Evolutionary conservation across 2,888 invertebrate genomes (phyloP), one percentile per base, ranked within the genome.

Genomic region (Eupithecia abbreviata): DNA sequence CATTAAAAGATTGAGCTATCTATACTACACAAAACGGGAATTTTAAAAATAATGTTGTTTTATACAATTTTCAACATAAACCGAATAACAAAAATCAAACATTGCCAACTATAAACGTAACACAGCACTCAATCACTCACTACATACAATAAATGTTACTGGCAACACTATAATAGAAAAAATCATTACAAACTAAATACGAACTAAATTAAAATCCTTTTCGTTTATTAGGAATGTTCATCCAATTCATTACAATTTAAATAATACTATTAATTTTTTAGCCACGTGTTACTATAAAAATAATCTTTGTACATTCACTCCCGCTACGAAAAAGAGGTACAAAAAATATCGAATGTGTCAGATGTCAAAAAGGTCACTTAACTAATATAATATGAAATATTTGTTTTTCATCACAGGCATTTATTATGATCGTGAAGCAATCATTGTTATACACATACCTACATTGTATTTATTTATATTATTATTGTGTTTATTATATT

Each of bases 71-170:
- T 75, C 74, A 79, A 80, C 74, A 41, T 68, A 78, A 72, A 81
- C 76, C 75, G 43, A 80, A 82, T 79, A 77, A 82, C 78, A 81
- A 81, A 83, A 81, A 82, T 77, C 77, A 82, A 86, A 86, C 79
- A 85, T 86, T 83, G 84, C 85, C 85, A 85, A 85, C 84, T 84
- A 80, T 84, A 86, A 87, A 86, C 84, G 84, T 90, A 91, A 90
- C 91, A 91, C 92, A 91, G 91, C 89, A 88, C 88, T 89, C 88
- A 87, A 90, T 90, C 90, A 91, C 90, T 86, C 68, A 87, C 86
- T 67, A 41, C 41, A 84, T 80, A 78, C 80, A 84, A 82, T 30
- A 84, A 85, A 81, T 84, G 69, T 85, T 72, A 88, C 86, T 87
- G 88, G 85, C 86, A 87, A 84, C 78, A 78, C 67, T 47, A 74